These are phyloP conservation scores for Lepetodrilus schrolli DNA, from an alignment of 2,888 invertebrate species.

Conservation along the genomic window DNA sequence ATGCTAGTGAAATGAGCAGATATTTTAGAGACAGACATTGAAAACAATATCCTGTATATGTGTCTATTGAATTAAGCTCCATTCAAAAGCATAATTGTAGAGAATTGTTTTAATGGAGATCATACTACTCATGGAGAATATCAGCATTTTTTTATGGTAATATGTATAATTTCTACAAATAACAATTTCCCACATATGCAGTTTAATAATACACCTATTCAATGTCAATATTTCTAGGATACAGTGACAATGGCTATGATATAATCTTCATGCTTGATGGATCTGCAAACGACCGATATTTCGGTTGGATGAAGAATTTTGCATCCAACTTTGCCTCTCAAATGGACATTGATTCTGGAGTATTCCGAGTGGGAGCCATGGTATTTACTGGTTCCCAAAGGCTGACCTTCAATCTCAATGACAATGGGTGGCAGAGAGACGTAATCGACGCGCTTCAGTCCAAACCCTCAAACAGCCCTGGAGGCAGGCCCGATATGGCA, in stretches of 20 bases:
- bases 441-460: background rate
- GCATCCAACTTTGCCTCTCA: slow-evolving; percentile 41
- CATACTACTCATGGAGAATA: too few species aligned
- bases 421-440: slow-evolving; percentile 15
- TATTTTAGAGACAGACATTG: too few species aligned
- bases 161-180: too few species aligned
- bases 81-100: too few species aligned
- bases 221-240: slow-evolving; percentile 1
- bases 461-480: background rate
- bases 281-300: slow-evolving; percentile 47
- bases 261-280: slow-evolving; percentile 59
- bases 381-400: slow-evolving; percentile 46
- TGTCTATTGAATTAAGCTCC: too few species aligned
- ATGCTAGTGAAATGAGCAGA: too few species aligned
- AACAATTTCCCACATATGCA: too few species aligned
- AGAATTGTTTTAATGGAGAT: too few species aligned
- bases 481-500: slow-evolving; percentile 44
- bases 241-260: slow-evolving; percentile 46
- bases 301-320: slow-evolving; percentile 47
- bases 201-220: too few species aligned
- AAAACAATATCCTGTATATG: too few species aligned
- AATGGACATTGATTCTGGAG: slow-evolving; percentile 50
- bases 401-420: slow-evolving; percentile 50
- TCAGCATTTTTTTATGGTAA: too few species aligned
- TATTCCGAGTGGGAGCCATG: slow-evolving; percentile 55